These are phyloP conservation scores for Neoascia interrupta DNA, from an alignment of 2,888 invertebrate genomes.

Conservation along the genomic window DNA sequence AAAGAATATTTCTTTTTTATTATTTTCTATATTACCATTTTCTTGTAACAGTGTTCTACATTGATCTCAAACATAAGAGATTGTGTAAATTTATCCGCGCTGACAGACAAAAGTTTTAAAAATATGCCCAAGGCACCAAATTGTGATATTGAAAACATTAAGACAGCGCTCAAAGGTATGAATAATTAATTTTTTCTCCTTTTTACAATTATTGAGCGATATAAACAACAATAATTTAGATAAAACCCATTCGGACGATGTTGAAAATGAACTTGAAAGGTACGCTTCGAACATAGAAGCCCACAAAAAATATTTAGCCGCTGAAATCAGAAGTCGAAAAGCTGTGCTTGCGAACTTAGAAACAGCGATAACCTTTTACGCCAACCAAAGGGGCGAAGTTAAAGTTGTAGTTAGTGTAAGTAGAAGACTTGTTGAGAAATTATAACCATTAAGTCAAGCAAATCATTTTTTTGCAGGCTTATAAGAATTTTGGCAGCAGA, in stretches of 20 bases:
- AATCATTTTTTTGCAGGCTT: constrained; percentile 84
- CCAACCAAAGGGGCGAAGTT: constrained; percentile 94
- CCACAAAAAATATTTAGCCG: constrained; percentile 89
- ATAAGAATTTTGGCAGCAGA: constrained; percentile 94
- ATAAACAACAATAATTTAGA: too few species aligned
- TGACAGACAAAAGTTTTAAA: constrained; percentile 86
- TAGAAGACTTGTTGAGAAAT: constrained; percentile 70
- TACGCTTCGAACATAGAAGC: constrained; percentile 89
- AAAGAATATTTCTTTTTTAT: not conserved
- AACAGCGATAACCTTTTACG: constrained; percentile 92
- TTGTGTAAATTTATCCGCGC: constrained; percentile 86
- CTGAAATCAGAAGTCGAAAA: constrained; percentile 90
- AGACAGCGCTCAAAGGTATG: constrained; percentile 89
- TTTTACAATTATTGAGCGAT: too few species aligned
- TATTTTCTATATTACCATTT: not conserved
- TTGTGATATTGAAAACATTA: constrained; percentile 89
- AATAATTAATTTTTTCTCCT: too few species aligned
- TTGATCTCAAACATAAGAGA: constrained; percentile 88
- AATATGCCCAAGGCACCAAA: constrained; percentile 80
- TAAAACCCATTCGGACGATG: constrained; percentile 91
- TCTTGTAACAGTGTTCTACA: constrained; percentile 83
- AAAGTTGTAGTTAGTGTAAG: constrained; percentile 97
- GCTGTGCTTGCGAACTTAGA: constrained; percentile 88
- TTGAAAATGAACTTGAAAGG: constrained; percentile 91
- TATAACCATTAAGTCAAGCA: not conserved